Percentiles rank a stretch among this genome's conserved stretches.
Conservation (phyloP, 2,888 invertebrate species). For the Sphecodes monilicornis region DNA sequence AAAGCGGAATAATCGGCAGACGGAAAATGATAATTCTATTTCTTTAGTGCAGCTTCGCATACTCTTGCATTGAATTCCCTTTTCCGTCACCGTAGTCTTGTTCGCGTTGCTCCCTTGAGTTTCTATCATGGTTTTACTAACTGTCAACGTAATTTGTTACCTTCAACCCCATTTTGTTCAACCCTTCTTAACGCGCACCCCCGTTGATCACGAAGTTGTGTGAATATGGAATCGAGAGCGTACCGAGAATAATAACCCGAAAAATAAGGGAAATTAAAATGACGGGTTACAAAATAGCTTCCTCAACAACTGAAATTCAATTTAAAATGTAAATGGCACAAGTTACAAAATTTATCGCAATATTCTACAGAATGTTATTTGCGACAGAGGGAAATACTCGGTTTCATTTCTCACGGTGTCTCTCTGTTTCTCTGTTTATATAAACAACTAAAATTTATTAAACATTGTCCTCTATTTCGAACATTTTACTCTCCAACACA, state of each 20-base stretch:
- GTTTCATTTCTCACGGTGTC: no score
- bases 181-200: constrained; percentile 32
- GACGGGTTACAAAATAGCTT: background rate
- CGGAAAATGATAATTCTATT: constrained; percentile 50
- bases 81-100: background rate
- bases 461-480: no score
- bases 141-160: constrained; percentile 50
- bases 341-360: no score
- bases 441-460: no score
- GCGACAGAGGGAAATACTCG: no score
- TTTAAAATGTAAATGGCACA: no score
- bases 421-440: no score
- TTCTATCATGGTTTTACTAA: constrained; percentile 57
- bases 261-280: constrained; percentile 14
- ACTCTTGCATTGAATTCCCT: constrained; percentile 20
- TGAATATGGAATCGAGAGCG: constrained; percentile 33
- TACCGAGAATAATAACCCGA: constrained; percentile 28
- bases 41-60: background rate
- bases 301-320: background rate
- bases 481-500: no score
- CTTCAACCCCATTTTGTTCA: constrained; percentile 29
- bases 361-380: no score
- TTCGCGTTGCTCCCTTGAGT: constrained; percentile 17
- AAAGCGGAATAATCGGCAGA: constrained; percentile 35
- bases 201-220: constrained; percentile 26